A percentile compares a stretch with the other conserved stretches of the same genome.
These are phyloP conservation scores for Arctopsyche grandis DNA, from an alignment of 1,140 invertebrate genomes.

Conservation along the genomic window DNA sequence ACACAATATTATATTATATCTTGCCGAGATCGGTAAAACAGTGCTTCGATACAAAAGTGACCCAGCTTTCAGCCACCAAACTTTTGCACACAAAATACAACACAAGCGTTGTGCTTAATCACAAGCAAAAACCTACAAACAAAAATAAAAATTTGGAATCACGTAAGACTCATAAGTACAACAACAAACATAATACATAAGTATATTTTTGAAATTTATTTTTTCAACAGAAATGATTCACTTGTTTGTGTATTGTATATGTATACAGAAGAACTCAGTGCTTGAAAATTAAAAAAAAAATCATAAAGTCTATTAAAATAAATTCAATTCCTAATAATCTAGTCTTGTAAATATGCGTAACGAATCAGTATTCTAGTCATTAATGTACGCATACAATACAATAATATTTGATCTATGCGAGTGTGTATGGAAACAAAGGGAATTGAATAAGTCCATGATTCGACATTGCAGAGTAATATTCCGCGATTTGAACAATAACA, in stretches of 20 bases:
- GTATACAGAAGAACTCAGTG: background rate
- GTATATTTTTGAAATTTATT: background rate
- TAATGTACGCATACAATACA: background rate
- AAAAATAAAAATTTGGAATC: background rate
- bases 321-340: constrained; percentile 8
- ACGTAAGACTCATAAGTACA: background rate
- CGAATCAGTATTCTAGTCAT: constrained; percentile 37
- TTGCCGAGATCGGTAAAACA: constrained; percentile 29
- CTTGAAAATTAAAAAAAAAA: constrained; percentile 11
- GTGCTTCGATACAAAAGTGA: constrained; percentile 39
- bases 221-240: too few relatives aligned
- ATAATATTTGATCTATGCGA: too few relatives aligned
- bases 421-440: background rate
- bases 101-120: too few relatives aligned
- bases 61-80: background rate
- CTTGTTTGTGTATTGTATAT: background rate
- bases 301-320: background rate
- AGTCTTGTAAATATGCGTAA: background rate
- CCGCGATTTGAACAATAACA: too few relatives aligned
- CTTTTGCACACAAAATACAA: constrained; percentile 4
- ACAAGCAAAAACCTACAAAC: background rate
- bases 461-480: too few relatives aligned
- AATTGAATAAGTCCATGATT: too few relatives aligned
- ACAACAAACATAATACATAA: background rate
- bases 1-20: constrained; percentile 6